Percentiles rank a stretch among this genome's conserved stretches.
Evolutionary conservation across 2,797 vertebrate genomes (phyloP).

Genomic region (Coregonus suidteri): DNA sequence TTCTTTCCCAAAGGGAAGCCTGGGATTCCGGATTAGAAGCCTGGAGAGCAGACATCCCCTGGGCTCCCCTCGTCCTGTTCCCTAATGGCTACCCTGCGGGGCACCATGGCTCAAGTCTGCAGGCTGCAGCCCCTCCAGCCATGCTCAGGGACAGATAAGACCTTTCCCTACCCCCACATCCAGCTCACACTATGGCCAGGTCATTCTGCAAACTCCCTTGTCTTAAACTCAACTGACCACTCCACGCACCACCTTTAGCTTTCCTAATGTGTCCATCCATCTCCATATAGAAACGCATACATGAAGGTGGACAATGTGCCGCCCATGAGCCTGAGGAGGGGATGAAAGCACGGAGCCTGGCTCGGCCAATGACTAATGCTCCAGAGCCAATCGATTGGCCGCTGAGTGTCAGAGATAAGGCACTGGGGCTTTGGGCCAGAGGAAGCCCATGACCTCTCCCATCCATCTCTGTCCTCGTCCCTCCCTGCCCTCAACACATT

Average conservation of each 20-base stretch:
- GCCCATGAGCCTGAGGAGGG: conserved; percentile 35
- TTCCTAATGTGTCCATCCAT: conserved; percentile 24
- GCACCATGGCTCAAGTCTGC: conserved; percentile 61
- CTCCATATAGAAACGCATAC: conserved; percentile 40
- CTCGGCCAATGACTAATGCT: conserved; percentile 81
- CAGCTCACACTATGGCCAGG: conserved; percentile 28
- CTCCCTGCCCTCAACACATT: conserved; percentile 71
- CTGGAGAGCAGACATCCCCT: conserved; percentile 65
- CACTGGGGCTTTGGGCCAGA: conserved; percentile 70
- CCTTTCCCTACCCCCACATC: conserved; percentile 24
- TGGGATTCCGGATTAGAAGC: conserved; percentile 67
- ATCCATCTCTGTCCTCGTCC: conserved; percentile 90
- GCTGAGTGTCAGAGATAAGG: conserved; percentile 84
- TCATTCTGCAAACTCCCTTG: not conserved
- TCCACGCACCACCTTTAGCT: not conserved
- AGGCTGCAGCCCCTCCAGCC: conserved; percentile 38
- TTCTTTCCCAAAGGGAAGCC: conserved; percentile 61
- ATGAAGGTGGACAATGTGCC: conserved; percentile 45
- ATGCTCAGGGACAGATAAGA: conserved; percentile 21
- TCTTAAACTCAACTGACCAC: not conserved
- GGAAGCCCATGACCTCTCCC: conserved; percentile 82
- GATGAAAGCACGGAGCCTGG: conserved; percentile 57
- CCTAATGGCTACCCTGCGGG: conserved; percentile 59
- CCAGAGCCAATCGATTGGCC: conserved; percentile 92
- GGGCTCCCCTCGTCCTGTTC: conserved; percentile 40